Base-by-base conservation (phyloP, 2,113 vertebrate genomes). In the Nyctibius bracteatus region DNA sequence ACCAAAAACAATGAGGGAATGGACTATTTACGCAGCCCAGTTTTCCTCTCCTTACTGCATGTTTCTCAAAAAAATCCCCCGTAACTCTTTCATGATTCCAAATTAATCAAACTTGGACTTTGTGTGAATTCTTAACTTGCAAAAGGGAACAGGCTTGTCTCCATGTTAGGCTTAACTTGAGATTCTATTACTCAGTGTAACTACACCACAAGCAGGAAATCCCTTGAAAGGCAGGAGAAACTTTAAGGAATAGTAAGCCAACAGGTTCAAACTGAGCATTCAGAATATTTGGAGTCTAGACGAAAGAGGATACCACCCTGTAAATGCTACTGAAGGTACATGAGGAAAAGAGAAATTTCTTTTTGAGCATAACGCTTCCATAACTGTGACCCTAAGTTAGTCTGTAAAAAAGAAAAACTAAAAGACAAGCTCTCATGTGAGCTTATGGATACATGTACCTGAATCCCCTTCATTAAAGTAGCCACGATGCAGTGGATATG, bases 401-500 rank as follows among this genome's bases (percentile, higher is more conserved):
- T n/a, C 72, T 87, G 44, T 55, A 68, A 79, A 93, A 91, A 75
- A 58, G 6, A n/a, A 88, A 86, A 66, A 44, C 37, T 68, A 44
- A 65, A 90, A 83, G 62, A 39, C 39, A 85, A 80, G 67, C 39
- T 94, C 73, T 92, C 44, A 37, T 51, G 37, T 67, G 37, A 96
- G 33, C 27, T 10, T 68, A 66, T 13, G 46, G 81, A 80, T 31
- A n/a, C 27, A 41, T 14, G n/a, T 33, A 87, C 85, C 51, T 80
- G 91, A 81, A 88, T 44, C 62, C 62, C 62, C 62, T 87, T 81
- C 87, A 85, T 44, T 93, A 66, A 89, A 97, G 84, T 46, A 95
- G 80, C 62, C 68, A 85, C 70, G 75, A 27, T 1, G 4, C 22
- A 24, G 10, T 8, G 6, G 61, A 0, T 28, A 23, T 37, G 17